Conservation (phyloP, 2,113 vertebrate species). For the Symphodus melops region DNA sequence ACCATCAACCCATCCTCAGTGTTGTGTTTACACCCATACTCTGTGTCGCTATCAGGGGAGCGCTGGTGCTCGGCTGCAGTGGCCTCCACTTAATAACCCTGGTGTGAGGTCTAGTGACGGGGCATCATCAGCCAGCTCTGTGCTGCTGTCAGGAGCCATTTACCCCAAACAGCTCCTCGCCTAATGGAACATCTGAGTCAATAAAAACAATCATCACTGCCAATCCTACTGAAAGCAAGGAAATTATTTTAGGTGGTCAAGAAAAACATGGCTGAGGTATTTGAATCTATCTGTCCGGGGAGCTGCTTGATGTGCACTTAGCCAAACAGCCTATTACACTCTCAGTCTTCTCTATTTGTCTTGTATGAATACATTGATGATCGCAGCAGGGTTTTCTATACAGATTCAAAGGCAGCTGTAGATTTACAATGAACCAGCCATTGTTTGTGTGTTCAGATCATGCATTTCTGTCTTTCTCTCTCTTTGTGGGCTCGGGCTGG, state of each 20-base stretch:
- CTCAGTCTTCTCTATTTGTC: constrained; percentile 40
- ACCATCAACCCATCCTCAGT: constrained; percentile 1
- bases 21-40: constrained; percentile 9
- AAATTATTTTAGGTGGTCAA: constrained; percentile 80
- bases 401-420: background rate
- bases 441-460: constrained; percentile 34
- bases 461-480: constrained; percentile 20
- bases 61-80: constrained; percentile 54
- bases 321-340: constrained; percentile 52
- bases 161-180: constrained; percentile 70
- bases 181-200: constrained; percentile 85
- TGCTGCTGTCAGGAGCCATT: constrained; percentile 81
- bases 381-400: constrained; percentile 37
- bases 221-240: constrained; percentile 78
- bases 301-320: constrained; percentile 69
- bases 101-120: constrained; percentile 76
- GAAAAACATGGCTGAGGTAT: constrained; percentile 66
- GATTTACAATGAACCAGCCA: background rate
- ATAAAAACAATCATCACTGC: constrained; percentile 83
- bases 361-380: constrained; percentile 52
- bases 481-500: constrained; percentile 23
- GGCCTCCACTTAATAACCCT: constrained; percentile 78
- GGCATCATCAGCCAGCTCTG: constrained; percentile 72
- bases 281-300: constrained; percentile 61
- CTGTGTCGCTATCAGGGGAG: constrained; percentile 64